Evolutionary conservation across 2,888 invertebrate genomes (phyloP).

Genomic region (Cosmopolites sordidus): DNA sequence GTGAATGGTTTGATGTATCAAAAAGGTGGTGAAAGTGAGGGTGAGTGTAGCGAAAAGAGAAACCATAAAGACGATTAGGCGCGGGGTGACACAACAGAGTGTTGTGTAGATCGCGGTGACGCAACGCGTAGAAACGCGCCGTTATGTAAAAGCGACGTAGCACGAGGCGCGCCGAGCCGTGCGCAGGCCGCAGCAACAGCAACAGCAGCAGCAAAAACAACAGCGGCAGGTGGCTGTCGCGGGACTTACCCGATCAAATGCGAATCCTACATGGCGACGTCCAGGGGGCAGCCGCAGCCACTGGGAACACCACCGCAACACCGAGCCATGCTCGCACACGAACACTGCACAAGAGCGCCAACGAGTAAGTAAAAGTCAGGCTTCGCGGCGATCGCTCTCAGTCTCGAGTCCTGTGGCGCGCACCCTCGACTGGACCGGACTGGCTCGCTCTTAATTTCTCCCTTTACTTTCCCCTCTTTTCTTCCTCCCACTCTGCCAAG

Average conservation of each 20-base stretch:
- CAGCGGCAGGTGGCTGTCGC: constrained; percentile 5
- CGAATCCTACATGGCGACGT: constrained; percentile 42
- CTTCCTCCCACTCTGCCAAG: constrained; percentile 45
- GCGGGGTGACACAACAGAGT: background rate
- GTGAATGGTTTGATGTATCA: too few species aligned
- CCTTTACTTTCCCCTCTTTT: constrained; percentile 52
- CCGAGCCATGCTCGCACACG: constrained; percentile 42
- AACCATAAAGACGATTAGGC: background rate
- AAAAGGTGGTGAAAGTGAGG: background rate
- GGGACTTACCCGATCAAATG: constrained; percentile 40
- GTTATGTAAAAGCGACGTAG: constrained; percentile 36
- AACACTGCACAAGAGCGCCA: constrained; percentile 33
- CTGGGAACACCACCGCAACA: constrained; percentile 39
- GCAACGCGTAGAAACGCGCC: constrained; percentile 37
- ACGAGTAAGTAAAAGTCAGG: constrained; percentile 46
- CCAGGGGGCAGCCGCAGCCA: constrained; percentile 43
- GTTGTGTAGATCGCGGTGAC: constrained; percentile 20
- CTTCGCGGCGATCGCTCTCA: constrained; percentile 34
- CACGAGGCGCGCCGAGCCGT: constrained; percentile 42
- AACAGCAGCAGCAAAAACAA: constrained; percentile 14
- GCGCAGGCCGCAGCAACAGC: constrained; percentile 30
- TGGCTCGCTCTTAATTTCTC: constrained; percentile 49
- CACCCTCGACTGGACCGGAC: constrained; percentile 41
- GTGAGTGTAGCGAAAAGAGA: background rate
- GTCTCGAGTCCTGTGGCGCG: constrained; percentile 33